These are phyloP conservation scores for Hoplodrina blanda DNA, from an alignment of 2,888 invertebrate species.

Conservation along the genomic window DNA sequence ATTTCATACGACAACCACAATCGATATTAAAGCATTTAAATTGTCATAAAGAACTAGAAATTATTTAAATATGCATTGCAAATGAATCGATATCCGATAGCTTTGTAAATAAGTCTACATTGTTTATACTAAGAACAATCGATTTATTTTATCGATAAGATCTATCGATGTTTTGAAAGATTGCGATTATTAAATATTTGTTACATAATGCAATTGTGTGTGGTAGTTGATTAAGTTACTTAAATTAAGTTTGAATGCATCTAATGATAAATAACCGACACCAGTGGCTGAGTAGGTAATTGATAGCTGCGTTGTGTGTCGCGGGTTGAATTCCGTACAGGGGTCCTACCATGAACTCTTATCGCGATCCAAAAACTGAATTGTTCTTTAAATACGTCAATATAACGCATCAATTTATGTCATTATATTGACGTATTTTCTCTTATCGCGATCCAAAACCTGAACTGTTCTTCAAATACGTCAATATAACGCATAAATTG, in stretches of 20 bases:
- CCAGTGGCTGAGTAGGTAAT: too few relatives aligned
- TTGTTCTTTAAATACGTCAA: too few relatives aligned
- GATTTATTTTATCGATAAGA: conserved; percentile 47
- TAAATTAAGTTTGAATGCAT: not conserved
- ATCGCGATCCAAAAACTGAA: too few relatives aligned
- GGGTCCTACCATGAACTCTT: too few relatives aligned
- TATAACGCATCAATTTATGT: too few relatives aligned
- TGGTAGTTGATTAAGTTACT: conserved; percentile 36
- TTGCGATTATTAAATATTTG: conserved; percentile 39
- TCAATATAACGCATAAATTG: too few relatives aligned
- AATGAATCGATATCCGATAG: conserved; percentile 46
- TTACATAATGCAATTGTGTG: conserved; percentile 4
- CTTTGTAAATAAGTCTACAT: conserved; percentile 45
- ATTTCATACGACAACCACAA: conserved; percentile 38
- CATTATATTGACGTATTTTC: too few relatives aligned
- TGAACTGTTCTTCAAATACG: too few relatives aligned
- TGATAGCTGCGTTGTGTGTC: too few relatives aligned
- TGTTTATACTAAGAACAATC: conserved; percentile 51
- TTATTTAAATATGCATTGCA: conserved; percentile 49
- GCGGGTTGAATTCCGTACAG: too few relatives aligned
- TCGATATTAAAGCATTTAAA: conserved; percentile 35
- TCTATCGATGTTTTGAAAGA: conserved; percentile 53
- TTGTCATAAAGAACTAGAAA: conserved; percentile 50
- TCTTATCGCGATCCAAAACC: too few relatives aligned
- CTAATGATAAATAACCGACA: not conserved